phyloP scores from a whole-genome alignment of 2,113 vertebrate genomes.

The Chloroceryle aenea region DNA sequence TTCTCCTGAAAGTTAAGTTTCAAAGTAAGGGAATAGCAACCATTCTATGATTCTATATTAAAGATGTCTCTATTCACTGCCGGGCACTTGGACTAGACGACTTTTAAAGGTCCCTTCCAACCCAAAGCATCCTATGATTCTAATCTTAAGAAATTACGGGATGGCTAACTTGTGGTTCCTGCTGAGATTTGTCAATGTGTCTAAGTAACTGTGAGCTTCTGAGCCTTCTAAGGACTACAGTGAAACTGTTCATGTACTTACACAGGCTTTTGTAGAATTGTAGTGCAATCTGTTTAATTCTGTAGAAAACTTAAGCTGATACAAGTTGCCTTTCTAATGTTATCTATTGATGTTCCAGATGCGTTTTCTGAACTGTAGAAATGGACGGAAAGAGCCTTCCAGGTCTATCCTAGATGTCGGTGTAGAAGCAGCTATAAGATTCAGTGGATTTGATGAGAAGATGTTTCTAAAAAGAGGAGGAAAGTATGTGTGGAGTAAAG shows the following conservation, averaged over 20 bases:
- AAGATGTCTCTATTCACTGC: not conserved
- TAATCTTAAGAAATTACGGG: not conserved
- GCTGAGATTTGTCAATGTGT: not conserved
- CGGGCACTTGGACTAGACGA: not conserved
- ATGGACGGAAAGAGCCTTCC: conserved; percentile 92
- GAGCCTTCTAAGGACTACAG: not conserved
- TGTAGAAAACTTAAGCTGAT: not conserved
- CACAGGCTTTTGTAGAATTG: not conserved
- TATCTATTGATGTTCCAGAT: conserved; percentile 77
- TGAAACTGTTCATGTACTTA: not conserved
- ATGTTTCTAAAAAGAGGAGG: conserved; percentile 93
- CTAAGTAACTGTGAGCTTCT: not conserved
- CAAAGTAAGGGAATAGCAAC: not conserved
- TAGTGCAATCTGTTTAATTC: not conserved
- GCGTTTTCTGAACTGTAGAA: conserved; percentile 91
- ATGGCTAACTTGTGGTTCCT: not conserved
- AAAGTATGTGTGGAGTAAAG: conserved; percentile 95
- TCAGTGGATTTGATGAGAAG: conserved; percentile 93
- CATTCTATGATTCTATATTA: not conserved
- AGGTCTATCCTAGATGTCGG: conserved; percentile 92
- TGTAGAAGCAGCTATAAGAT: conserved; percentile 85
- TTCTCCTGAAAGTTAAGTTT: not conserved
- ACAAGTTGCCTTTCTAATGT: not conserved
- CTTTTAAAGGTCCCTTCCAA: not conserved
- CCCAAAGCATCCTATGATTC: not conserved